Base-by-base conservation (phyloP, 1,140 invertebrate species). In the Globodera ellingtonae region DNA sequence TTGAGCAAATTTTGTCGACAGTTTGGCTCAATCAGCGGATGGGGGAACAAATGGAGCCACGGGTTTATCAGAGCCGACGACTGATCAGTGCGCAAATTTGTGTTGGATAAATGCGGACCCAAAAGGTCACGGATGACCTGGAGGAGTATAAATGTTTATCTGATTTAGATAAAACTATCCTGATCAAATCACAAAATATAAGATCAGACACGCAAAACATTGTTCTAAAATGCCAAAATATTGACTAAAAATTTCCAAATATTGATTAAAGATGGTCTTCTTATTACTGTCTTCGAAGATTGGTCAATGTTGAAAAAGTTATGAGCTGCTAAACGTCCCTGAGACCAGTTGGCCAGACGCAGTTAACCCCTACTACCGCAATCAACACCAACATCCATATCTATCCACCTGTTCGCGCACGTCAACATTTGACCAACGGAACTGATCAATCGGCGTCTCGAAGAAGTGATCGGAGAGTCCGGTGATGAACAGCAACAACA, bases 1-100 rank as follows among this genome's bases (percentile, higher is more conserved):
- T 72, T 84, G 44, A 83, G 59, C 10, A 82, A 66, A 74, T 83
- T 83, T 4, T 72, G 47, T 52, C 79, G 72, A 48, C 84, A 84
- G 59, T 21, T 71, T 62, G 84, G 84, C 5, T 21, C 18, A 24
- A 87, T 72, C 1, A 72, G 18, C 13, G n/a, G 24, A 84, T 10
- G 24, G 65, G 50, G 8, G 59, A 71, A 35, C 65, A 65, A n/a
- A 78, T 52, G 6, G 9, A 7, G 67, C 84, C 70, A 72, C 75
- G 50, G 79, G 50, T 84, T n/a, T 15, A 84, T 24, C 78, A 56
- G 10, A 66, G 46, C 10, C 56, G 10, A 15, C 18, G 10, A 15
- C 56, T n/a, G 56, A 62, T 62, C 56, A 62, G 56, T 62, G 56
- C 10, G 18, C 56, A 62, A 66, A 48, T 69, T 80, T 66, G 24